Evolutionary conservation across 2,888 invertebrate genomes (phyloP).

Genomic region (Apodemia duryi): DNA sequence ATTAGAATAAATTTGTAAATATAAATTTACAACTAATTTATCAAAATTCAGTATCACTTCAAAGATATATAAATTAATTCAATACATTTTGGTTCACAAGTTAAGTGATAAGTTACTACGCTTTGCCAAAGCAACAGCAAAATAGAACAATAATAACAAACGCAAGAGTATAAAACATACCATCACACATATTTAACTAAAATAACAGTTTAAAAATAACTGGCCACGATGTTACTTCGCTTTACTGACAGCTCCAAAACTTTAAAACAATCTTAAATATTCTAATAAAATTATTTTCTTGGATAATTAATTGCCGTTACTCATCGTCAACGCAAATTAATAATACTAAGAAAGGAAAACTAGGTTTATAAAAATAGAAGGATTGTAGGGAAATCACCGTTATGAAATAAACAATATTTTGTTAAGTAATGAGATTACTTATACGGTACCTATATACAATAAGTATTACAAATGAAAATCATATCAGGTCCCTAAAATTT

Average conservation of each 20-base stretch:
- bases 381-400: slow-evolving; percentile 40
- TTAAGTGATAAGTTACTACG: not conserved
- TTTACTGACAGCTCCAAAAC: slow-evolving; percentile 53
- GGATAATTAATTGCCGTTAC: slow-evolving; percentile 27
- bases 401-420: slow-evolving; percentile 49
- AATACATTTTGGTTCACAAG: slow-evolving; percentile 6
- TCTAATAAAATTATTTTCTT: slow-evolving; percentile 41
- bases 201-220: slow-evolving; percentile 68
- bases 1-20: no score
- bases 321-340: not conserved
- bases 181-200: slow-evolving; percentile 51
- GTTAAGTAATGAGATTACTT: slow-evolving; percentile 73
- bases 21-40: not conserved
- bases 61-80: not conserved
- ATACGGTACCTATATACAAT: slow-evolving; percentile 73
- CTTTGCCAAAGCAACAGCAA: slow-evolving; percentile 21
- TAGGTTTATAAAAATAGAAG: slow-evolving; percentile 64
- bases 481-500: slow-evolving; percentile 79
- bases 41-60: slow-evolving; percentile 2
- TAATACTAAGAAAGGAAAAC: slow-evolving; percentile 48
- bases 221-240: slow-evolving; percentile 70
- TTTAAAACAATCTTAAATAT: slow-evolving; percentile 39
- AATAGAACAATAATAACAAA: slow-evolving; percentile 23
- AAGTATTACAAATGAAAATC: slow-evolving; percentile 67
- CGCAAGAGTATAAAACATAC: slow-evolving; percentile 26